These are phyloP conservation scores for Enteromius argenteus DNA, from an alignment of 2,797 vertebrate species.

Conservation along the genomic window DNA sequence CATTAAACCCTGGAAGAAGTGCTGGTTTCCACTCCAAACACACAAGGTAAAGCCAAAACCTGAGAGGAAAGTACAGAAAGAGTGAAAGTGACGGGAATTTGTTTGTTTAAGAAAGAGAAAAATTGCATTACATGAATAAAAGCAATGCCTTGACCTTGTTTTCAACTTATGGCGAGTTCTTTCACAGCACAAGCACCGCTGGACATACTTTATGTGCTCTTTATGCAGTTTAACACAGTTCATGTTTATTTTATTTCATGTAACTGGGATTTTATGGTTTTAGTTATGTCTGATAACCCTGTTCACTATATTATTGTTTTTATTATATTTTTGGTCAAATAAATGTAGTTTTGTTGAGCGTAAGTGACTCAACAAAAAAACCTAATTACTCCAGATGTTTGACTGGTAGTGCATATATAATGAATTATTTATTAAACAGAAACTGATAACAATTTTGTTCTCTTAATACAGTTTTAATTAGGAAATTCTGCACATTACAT, in stretches of 20 bases:
- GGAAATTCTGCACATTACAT: not conserved
- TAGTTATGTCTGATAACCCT: not conserved
- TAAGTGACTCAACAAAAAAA: not conserved
- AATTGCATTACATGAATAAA: constrained; percentile 2
- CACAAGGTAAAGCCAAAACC: not conserved
- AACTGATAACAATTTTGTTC: not conserved
- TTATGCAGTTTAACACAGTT: constrained; percentile 48
- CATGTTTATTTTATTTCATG: not conserved
- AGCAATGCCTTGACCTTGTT: constrained; percentile 3
- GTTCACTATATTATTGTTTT: not conserved
- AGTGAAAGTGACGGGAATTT: not conserved
- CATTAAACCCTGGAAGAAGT: not conserved
- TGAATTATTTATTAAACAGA: not conserved
- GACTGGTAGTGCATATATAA: not conserved
- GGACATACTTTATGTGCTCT: not conserved
- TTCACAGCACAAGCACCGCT: constrained; percentile 10
- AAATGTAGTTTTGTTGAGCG: not conserved
- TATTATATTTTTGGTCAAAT: not conserved
- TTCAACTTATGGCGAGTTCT: constrained; percentile 5
- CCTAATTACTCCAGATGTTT: not conserved
- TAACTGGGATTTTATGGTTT: not conserved
- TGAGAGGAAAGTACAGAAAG: not conserved
- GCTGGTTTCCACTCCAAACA: not conserved
- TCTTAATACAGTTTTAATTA: not conserved
- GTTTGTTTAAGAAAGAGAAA: constrained; percentile 24